Percentiles rank a stretch among this genome's conserved stretches.
Conservation (phyloP, 1,140 invertebrate species). For the Leucophenga varia region DNA sequence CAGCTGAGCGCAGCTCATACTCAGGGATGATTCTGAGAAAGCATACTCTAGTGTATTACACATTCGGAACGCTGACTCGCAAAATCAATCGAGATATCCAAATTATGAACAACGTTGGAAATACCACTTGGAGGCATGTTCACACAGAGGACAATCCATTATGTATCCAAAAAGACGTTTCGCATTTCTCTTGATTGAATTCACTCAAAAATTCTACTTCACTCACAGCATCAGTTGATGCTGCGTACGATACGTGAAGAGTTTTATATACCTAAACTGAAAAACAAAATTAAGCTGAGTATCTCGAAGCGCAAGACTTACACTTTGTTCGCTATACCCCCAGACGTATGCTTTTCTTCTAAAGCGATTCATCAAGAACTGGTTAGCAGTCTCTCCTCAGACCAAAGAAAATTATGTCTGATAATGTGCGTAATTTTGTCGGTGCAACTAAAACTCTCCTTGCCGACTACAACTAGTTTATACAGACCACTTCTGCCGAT, state of each 20-base stretch:
- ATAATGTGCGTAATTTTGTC: too few relatives aligned
- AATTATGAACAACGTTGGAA: neutral
- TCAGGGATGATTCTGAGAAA: too few relatives aligned
- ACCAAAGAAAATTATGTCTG: too few relatives aligned
- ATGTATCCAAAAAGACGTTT: too few relatives aligned
- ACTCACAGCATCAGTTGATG: neutral
- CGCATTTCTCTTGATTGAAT: too few relatives aligned
- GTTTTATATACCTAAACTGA: neutral
- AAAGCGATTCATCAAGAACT: slow-evolving; percentile 36
- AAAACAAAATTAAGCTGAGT: neutral
- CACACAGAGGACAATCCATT: slow-evolving; percentile 5
- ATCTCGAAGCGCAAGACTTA: too few relatives aligned
- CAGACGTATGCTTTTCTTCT: slow-evolving; percentile 31
- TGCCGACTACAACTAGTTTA: too few relatives aligned
- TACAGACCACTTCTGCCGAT: too few relatives aligned
- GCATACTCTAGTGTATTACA: too few relatives aligned
- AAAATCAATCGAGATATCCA: neutral
- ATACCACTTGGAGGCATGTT: slow-evolving; percentile 2
- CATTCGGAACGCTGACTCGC: neutral
- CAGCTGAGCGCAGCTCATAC: neutral
- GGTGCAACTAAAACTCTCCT: too few relatives aligned
- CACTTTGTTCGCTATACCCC: slow-evolving; percentile 17
- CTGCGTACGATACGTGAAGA: neutral
- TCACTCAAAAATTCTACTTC: too few relatives aligned
- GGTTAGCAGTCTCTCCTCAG: too few relatives aligned